These are phyloP conservation scores for Troides helena DNA, from an alignment of 2,888 invertebrate genomes.

Conservation along the genomic window DNA sequence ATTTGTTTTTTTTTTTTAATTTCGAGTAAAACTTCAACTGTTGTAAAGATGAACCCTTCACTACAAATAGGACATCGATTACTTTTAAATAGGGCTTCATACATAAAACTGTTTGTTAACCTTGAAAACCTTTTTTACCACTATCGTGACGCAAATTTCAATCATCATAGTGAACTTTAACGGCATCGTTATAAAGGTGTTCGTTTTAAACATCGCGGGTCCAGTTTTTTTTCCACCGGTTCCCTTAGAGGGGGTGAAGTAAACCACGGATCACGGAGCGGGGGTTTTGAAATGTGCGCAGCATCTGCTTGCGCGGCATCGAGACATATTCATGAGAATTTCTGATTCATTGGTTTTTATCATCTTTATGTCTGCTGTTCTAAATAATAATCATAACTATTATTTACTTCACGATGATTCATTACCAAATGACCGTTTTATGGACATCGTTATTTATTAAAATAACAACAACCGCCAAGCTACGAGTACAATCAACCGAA, in stretches of 20 bases:
- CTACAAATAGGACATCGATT: constrained; percentile 44
- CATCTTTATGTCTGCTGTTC: constrained; percentile 23
- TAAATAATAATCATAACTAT: constrained; percentile 17
- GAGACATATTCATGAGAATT: constrained; percentile 66
- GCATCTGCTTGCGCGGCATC: constrained; percentile 61
- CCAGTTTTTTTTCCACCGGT: constrained; percentile 68
- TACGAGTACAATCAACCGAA: too few species aligned
- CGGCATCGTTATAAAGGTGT: constrained; percentile 39
- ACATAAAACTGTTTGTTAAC: constrained; percentile 46
- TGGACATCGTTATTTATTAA: background rate
- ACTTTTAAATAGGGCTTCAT: constrained; percentile 39
- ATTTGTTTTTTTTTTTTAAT: background rate
- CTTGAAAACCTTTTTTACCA: constrained; percentile 38
- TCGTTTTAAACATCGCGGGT: constrained; percentile 43
- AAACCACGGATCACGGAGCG: constrained; percentile 45
- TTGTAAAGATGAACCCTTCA: background rate
- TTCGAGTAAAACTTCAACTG: background rate
- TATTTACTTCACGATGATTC: constrained; percentile 1
- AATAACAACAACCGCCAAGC: background rate
- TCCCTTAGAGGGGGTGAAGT: constrained; percentile 61
- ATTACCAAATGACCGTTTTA: background rate
- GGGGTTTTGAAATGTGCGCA: constrained; percentile 65
- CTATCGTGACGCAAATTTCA: constrained; percentile 11
- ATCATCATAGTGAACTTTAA: constrained; percentile 38
- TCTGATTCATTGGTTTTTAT: constrained; percentile 67